A percentile compares a stretch with the other conserved stretches of the same genome.
Evolutionary conservation across 2,888 invertebrate species (phyloP).

Genomic region (Deilephila porcellus): DNA sequence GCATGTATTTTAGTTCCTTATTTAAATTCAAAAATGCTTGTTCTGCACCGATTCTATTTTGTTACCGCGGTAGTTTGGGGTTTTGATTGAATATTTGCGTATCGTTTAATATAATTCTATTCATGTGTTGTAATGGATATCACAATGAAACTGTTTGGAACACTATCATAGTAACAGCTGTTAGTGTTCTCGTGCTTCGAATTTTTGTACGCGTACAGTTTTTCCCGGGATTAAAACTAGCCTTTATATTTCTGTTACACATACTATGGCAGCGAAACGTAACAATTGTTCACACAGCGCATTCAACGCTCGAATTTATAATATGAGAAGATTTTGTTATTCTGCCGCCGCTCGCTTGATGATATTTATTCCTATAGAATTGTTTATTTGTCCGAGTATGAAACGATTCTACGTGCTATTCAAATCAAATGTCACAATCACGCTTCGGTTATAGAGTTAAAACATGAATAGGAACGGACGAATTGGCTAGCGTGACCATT

Average conservation of each 20-base stretch:
- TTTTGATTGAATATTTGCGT: not conserved
- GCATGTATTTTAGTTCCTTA: slow-evolving; percentile 18
- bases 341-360: slow-evolving; percentile 17
- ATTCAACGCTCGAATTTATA: not conserved
- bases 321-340: slow-evolving; percentile 35
- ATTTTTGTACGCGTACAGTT: no score
- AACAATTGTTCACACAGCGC: not conserved
- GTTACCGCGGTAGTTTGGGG: not conserved
- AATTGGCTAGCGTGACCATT: not conserved
- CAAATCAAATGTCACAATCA: no score
- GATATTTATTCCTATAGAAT: not conserved
- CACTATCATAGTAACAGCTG: no score
- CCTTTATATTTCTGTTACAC: no score
- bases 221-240: no score
- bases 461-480: not conserved
- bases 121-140: not conserved
- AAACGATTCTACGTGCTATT: not conserved
- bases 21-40: slow-evolving; percentile 1
- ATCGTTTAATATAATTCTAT: not conserved
- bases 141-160: no score
- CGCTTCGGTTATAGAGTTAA: not conserved
- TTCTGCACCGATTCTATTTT: not conserved
- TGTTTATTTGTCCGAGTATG: not conserved
- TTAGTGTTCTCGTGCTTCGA: no score
- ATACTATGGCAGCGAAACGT: not conserved